A percentile compares a stretch with the other conserved stretches of the same genome.
Evolutionary conservation across 92 coral and sea anemone genomes (phyloP).

Genomic region (Diadumene lineata): DNA sequence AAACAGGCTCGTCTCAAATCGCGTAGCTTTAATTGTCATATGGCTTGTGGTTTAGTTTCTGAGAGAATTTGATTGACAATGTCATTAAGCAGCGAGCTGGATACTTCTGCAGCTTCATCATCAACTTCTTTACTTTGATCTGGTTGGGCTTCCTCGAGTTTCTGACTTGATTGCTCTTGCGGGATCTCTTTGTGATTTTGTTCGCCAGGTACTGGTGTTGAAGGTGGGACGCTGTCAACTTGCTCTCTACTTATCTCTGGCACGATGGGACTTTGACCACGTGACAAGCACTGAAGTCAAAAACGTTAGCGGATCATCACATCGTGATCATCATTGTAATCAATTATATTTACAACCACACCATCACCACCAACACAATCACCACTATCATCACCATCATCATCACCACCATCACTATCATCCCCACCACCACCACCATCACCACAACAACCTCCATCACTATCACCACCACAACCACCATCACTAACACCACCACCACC

Average conservation of each 20-base stretch:
- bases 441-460: too few relatives aligned
- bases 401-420: too few relatives aligned
- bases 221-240: constrained; percentile 32
- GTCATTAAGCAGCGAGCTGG: constrained; percentile 37
- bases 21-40: constrained; percentile 84
- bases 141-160: not conserved
- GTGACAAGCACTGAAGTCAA: not conserved
- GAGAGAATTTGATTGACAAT: constrained; percentile 59
- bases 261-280: not conserved
- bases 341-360: too few relatives aligned
- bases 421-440: too few relatives aligned
- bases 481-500: too few relatives aligned
- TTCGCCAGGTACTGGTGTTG: constrained; percentile 27
- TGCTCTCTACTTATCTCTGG: constrained; percentile 19
- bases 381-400: too few relatives aligned
- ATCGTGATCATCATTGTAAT: not conserved
- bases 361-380: too few relatives aligned
- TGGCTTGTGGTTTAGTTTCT: constrained; percentile 47
- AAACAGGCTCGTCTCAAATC: constrained; percentile 72
- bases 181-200: constrained; percentile 1
- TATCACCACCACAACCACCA: too few relatives aligned
- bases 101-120: constrained; percentile 10
- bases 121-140: not conserved
- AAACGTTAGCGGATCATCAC: not conserved
- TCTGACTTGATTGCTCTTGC: not conserved